Conservation (phyloP, 2,888 invertebrate genomes). For the Thymelicus lineola region DNA sequence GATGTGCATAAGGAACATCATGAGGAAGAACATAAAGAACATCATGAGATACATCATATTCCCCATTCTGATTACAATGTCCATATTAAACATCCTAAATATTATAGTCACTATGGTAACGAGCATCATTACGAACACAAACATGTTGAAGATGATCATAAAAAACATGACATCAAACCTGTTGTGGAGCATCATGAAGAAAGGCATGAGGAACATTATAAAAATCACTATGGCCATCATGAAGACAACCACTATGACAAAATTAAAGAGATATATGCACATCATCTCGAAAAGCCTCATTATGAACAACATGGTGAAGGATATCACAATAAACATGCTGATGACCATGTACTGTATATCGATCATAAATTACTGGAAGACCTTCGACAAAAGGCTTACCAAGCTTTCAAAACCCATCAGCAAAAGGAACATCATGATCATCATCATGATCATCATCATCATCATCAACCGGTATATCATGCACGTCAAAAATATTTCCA, state of each 20-base stretch:
- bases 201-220: not conserved
- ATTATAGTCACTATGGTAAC: slow-evolving; percentile 16
- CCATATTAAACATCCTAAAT: slow-evolving; percentile 16
- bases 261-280: not conserved
- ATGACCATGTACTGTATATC: not conserved
- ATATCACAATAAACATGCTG: slow-evolving; percentile 1
- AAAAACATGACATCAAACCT: not conserved
- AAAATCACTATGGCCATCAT: slow-evolving; percentile 8
- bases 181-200: slow-evolving; percentile 3
- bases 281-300: slow-evolving; percentile 11
- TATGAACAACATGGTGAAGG: slow-evolving; percentile 3
- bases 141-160: not conserved
- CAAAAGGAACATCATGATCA: slow-evolving; percentile 4
- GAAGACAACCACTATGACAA: not conserved
- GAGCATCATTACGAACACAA: slow-evolving; percentile 3
- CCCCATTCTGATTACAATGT: slow-evolving; percentile 13
- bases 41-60: slow-evolving; percentile 21
- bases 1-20: slow-evolving; percentile 3
- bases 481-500: slow-evolving; percentile 22
- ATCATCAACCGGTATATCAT: slow-evolving; percentile 3
- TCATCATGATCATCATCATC: slow-evolving; percentile 3
- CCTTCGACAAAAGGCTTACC: not conserved
- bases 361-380: slow-evolving; percentile 13
- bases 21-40: slow-evolving; percentile 15
- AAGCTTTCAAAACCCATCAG: not conserved